A percentile compares a stretch with the other conserved stretches of the same genome.
Conservation (phyloP, 2,888 invertebrate species). For the Willowsia nigromaculata region DNA sequence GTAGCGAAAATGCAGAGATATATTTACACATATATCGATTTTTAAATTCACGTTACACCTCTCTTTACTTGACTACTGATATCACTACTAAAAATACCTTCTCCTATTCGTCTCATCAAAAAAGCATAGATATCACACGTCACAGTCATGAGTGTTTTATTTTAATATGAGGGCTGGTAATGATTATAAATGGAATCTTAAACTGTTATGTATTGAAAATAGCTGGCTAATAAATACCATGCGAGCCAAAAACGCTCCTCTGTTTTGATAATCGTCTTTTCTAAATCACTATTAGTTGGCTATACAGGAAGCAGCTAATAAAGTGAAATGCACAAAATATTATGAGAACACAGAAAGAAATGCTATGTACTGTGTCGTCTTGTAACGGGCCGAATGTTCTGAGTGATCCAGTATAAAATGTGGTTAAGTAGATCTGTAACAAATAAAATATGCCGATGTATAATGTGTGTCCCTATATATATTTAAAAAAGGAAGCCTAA, state of each 20-base stretch:
- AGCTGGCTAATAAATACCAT: constrained; percentile 62
- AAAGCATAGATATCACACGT: neutral
- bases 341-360: neutral
- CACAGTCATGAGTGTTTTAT: constrained; percentile 30
- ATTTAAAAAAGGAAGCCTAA: constrained; percentile 50
- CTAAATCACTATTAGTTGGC: constrained; percentile 23
- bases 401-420: constrained; percentile 17
- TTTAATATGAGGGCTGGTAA: constrained; percentile 48
- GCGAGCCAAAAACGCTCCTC: constrained; percentile 12
- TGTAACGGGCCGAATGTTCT: constrained; percentile 31
- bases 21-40: neutral
- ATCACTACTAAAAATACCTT: constrained; percentile 1
- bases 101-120: neutral
- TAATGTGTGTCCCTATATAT: constrained; percentile 1
- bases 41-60: neutral
- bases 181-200: constrained; percentile 67
- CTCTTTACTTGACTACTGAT: too few species aligned
- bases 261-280: constrained; percentile 12
- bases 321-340: neutral
- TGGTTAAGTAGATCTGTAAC: constrained; percentile 4
- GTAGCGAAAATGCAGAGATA: neutral
- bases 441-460: neutral
- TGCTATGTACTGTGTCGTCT: neutral
- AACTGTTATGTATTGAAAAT: constrained; percentile 64
- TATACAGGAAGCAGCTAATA: constrained; percentile 36